A percentile compares a stretch with the other conserved stretches of the same genome.
Evolutionary conservation across 1,140 invertebrate genomes (phyloP).

Genomic region (Apis florea): DNA sequence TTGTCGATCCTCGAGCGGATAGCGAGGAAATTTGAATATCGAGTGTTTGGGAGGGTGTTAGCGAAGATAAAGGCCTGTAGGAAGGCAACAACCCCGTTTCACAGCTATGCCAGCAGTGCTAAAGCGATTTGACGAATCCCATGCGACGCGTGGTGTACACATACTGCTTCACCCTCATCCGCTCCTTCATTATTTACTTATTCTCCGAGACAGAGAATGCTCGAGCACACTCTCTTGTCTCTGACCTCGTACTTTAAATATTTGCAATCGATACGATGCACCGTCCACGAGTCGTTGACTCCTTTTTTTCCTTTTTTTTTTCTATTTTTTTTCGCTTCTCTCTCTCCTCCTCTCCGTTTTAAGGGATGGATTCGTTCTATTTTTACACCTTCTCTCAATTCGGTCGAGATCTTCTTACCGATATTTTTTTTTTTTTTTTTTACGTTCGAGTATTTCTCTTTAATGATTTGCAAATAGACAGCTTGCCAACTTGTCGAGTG

Average conservation of each 20-base stretch:
- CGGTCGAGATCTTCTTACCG: not conserved
- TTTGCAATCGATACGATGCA: conserved; percentile 74
- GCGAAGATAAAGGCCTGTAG: not conserved
- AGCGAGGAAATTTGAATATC: not conserved
- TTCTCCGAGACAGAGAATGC: conserved; percentile 14
- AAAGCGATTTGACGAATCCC: conserved; percentile 43
- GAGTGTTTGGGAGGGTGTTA: no score
- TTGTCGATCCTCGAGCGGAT: no score
- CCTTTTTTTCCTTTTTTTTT: conserved; percentile 37
- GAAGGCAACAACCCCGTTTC: conserved; percentile 2
- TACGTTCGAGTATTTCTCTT: no score
- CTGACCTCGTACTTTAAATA: conserved; percentile 75
- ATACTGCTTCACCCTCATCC: conserved; percentile 26
- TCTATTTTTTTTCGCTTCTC: conserved; percentile 3
- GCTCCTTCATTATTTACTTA: conserved; percentile 27
- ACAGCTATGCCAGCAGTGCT: not conserved
- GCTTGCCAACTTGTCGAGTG: not conserved
- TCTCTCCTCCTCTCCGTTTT: not conserved
- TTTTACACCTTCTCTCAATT: not conserved
- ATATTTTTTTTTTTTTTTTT: not conserved
- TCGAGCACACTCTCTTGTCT: conserved; percentile 45
- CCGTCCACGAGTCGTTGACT: conserved; percentile 75
- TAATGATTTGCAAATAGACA: not conserved
- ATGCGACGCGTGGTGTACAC: conserved; percentile 20
- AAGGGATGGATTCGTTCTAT: not conserved